Base-by-base conservation (phyloP, 2,113 vertebrate species). In the Chamaea fasciata region DNA sequence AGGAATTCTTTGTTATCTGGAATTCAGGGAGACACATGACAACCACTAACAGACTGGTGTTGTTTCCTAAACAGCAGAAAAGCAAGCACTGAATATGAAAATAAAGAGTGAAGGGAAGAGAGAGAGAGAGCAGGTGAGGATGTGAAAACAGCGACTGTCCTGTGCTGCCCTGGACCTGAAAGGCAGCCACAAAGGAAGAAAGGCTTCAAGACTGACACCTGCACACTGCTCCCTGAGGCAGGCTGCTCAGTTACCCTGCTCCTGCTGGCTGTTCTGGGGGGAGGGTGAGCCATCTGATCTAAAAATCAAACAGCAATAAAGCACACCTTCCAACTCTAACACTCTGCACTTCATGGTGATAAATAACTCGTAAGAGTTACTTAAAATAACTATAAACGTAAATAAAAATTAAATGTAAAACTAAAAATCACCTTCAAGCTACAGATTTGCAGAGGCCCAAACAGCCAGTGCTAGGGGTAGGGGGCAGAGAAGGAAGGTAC, bases 391-490 rank as follows among this genome's bases (percentile, higher is more conserved):
- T 50, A 33, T 50, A 50, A 39, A 22, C 20, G 3, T 37, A 69
- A 39, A 41, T 50, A 27, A 77, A 60, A 33, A 39, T 12, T 7
- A 31, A 69, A 64, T 24, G n/a, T 9, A 60, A 47, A 47, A 63
- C 21, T 13, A 44, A 44, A 27, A 35, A 7, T 8, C 30, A 50
- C 26, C 15, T 56, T 2, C 2, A 73, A 33, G 67, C 24, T 70
- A n/a, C 46, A 62, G 33, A 30, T 57, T 22, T 27, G 47, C 73
- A 83, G 26, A 76, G 11, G 33, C 23, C 44, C 28, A 10, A 79
- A 75, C 1, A 0, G 39, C 9, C 28, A 30, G 35, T 14, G 14
- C 1, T 59, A 13, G 15, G 10, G 17, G 11, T 10, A 6, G 13
- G 27, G 13, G 7, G 13, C 5, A 35, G n/a, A n/a, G 49, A 41